phyloP scores from a whole-genome alignment of 2,797 vertebrate genomes.

The Fratercula arctica region DNA sequence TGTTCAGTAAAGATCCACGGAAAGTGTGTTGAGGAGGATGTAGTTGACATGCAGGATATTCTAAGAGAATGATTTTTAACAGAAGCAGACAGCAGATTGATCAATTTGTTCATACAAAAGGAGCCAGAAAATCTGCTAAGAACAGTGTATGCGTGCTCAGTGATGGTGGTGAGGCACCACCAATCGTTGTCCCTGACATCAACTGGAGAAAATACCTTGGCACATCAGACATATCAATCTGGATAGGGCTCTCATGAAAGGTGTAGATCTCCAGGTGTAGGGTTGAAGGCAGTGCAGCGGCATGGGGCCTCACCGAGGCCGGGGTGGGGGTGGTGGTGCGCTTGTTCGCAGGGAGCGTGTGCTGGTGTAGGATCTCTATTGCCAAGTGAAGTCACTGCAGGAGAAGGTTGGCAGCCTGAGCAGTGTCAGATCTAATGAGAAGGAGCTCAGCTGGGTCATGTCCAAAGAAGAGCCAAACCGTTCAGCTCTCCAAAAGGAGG shows the following conservation, averaged over 20 bases:
- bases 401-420: not conserved
- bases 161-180: not conserved
- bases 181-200: rapidly evolving
- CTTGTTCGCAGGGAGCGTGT: not conserved
- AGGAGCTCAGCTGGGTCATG: not conserved
- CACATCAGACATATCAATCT: not conserved
- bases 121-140: not conserved
- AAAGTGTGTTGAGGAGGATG: not conserved
- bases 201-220: not conserved
- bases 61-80: not conserved
- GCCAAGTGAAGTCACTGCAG: not conserved
- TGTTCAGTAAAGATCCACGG: not conserved
- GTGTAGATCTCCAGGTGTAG: not conserved
- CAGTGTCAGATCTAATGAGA: not conserved
- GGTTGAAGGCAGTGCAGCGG: not conserved
- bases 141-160: not conserved
- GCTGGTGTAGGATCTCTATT: rapidly evolving
- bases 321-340: rapidly evolving
- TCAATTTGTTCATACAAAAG: not conserved
- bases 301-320: rapidly evolving
- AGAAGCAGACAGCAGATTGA: not conserved
- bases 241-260: not conserved
- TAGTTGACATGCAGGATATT: not conserved
- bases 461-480: not conserved
- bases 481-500: not conserved